Evolutionary conservation across 2,797 vertebrate species (phyloP).

Genomic region (Rhabdophis nuchalis): DNA sequence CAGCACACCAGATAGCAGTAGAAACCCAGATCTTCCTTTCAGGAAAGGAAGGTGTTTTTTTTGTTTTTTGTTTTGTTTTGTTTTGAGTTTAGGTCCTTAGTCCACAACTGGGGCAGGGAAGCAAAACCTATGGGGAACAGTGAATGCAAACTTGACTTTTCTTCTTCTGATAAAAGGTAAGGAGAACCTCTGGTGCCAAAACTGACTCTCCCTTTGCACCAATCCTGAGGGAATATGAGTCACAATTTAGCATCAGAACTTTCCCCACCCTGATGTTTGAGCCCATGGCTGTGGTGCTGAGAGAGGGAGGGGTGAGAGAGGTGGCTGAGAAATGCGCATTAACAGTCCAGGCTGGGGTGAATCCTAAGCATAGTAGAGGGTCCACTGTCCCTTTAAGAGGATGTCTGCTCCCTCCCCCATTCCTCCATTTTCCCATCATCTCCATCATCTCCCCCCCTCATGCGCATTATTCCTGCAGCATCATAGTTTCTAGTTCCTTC

Average conservation of each 20-base stretch:
- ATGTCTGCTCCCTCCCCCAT: background rate
- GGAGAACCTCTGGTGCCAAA: background rate
- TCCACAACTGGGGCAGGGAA: background rate
- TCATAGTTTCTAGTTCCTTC: conserved; percentile 22
- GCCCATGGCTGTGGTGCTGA: background rate
- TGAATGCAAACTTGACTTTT: background rate
- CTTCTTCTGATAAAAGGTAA: background rate
- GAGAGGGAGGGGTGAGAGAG: background rate
- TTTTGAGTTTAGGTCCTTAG: background rate
- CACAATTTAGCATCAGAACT: background rate
- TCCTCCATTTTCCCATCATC: conserved; percentile 17
- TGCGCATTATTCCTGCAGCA: conserved; percentile 30
- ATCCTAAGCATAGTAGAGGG: background rate
- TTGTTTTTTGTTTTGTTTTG: background rate
- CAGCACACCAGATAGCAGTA: background rate
- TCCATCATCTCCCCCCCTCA: background rate
- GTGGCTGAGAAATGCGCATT: background rate
- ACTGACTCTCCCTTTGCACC: background rate
- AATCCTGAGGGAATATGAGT: background rate
- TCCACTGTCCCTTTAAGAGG: conserved; percentile 29
- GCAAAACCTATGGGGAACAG: background rate
- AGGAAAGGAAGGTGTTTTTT: background rate
- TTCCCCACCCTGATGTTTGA: background rate
- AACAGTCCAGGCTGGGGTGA: background rate
- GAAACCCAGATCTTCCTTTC: background rate